A percentile compares a stretch with the other conserved stretches of the same genome.
These are phyloP conservation scores for Diceros bicornis DNA, from an alignment of 2,797 vertebrate species.

Conservation along the genomic window DNA sequence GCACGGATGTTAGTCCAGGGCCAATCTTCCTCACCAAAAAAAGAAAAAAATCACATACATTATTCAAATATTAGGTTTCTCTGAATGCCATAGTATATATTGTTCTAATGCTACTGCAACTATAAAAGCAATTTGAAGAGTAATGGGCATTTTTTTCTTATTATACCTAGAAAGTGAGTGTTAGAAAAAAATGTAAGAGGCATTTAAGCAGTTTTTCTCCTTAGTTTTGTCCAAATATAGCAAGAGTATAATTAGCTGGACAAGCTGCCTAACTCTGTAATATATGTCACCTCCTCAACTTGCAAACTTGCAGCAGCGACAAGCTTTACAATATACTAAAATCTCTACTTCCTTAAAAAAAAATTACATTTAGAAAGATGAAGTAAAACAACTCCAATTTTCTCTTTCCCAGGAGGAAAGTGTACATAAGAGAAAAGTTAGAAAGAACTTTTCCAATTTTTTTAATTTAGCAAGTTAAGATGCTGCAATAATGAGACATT, in stretches of 20 bases:
- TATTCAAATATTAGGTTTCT: slow-evolving; percentile 44
- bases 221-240: slow-evolving; percentile 72
- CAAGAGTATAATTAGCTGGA: slow-evolving; percentile 73
- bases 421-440: background rate
- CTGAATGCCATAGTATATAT: background rate
- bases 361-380: slow-evolving; percentile 53
- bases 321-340: slow-evolving; percentile 68
- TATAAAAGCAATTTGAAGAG: slow-evolving; percentile 11
- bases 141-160: background rate
- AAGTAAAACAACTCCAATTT: slow-evolving; percentile 64
- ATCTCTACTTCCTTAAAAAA: background rate
- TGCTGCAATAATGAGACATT: slow-evolving; percentile 54
- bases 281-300: slow-evolving; percentile 57
- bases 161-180: slow-evolving; percentile 46
- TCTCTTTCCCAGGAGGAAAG: slow-evolving; percentile 34
- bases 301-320: slow-evolving; percentile 53
- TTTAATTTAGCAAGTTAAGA: slow-evolving; percentile 69
- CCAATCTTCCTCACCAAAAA: too few relatives aligned
- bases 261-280: slow-evolving; percentile 69
- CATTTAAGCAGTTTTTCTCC: slow-evolving; percentile 63
- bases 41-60: too few relatives aligned
- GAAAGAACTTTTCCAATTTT: background rate
- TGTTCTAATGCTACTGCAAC: background rate
- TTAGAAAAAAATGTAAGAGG: slow-evolving; percentile 23
- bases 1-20: too few relatives aligned